A percentile compares a stretch with the other conserved stretches of the same genome.
phyloP scores from a whole-genome alignment of 2,113 vertebrate species.

The Uria lomvia region DNA sequence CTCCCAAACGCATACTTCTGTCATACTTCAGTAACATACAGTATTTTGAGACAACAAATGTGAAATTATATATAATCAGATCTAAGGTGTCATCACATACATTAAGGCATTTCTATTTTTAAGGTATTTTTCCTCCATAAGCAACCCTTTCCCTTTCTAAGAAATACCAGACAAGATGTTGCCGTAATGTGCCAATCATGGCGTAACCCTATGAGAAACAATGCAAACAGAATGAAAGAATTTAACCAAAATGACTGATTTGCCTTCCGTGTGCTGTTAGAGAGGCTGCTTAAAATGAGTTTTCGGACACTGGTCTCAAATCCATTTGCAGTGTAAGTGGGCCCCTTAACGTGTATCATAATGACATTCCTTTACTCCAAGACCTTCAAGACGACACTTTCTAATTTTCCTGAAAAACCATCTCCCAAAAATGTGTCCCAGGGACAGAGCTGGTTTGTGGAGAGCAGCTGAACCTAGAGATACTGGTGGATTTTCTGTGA shows the following conservation, averaged over 20 bases:
- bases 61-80: background rate
- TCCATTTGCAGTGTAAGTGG: accelerated
- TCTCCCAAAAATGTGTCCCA: background rate
- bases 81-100: background rate
- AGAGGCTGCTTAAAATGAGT: background rate
- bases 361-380: background rate
- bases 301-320: background rate
- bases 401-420: background rate
- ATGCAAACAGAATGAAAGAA: background rate
- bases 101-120: background rate
- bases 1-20: background rate
- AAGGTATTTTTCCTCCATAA: background rate
- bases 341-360: background rate
- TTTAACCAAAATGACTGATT: background rate
- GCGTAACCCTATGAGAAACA: background rate
- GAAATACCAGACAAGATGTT: background rate
- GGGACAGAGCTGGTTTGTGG: background rate
- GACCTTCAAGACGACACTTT: background rate
- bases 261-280: accelerated
- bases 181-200: accelerated
- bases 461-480: background rate
- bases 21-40: background rate
- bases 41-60: background rate
- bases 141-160: background rate
- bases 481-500: background rate